These are phyloP conservation scores for Garrulus glandarius DNA, from an alignment of 2,797 vertebrate genomes.

Conservation along the genomic window DNA sequence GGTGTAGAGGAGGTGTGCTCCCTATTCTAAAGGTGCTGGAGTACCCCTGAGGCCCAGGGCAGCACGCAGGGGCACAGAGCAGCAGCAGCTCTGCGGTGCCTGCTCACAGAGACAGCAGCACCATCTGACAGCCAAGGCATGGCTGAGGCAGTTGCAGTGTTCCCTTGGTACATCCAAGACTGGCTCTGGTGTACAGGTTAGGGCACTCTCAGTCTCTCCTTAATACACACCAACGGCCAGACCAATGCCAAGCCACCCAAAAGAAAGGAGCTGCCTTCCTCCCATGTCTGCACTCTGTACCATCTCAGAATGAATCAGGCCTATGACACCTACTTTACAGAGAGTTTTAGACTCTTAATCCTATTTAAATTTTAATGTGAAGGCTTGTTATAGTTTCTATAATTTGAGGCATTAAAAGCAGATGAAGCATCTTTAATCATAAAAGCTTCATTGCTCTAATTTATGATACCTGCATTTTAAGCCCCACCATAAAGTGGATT, in stretches of 20 bases:
- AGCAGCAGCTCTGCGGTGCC: background rate
- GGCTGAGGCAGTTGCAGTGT: background rate
- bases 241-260: background rate
- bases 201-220: background rate
- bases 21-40: background rate
- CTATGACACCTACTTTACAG: background rate
- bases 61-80: background rate
- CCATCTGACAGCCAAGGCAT: accelerated
- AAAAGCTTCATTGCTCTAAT: slow-evolving; percentile 72
- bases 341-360: slow-evolving; percentile 27
- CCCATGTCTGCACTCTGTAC: background rate
- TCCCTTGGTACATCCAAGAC: background rate
- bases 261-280: background rate
- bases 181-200: background rate
- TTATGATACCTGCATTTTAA: slow-evolving; percentile 63
- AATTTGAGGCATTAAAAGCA: slow-evolving; percentile 69
- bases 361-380: slow-evolving; percentile 65
- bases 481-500: slow-evolving; percentile 40
- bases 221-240: background rate
- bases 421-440: slow-evolving; percentile 67
- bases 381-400: slow-evolving; percentile 59
- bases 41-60: background rate
- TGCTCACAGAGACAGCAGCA: background rate
- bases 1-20: background rate
- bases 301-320: background rate